phyloP scores from a whole-genome alignment of 2,797 vertebrate species.

The Lepilemur ruficaudatus region DNA sequence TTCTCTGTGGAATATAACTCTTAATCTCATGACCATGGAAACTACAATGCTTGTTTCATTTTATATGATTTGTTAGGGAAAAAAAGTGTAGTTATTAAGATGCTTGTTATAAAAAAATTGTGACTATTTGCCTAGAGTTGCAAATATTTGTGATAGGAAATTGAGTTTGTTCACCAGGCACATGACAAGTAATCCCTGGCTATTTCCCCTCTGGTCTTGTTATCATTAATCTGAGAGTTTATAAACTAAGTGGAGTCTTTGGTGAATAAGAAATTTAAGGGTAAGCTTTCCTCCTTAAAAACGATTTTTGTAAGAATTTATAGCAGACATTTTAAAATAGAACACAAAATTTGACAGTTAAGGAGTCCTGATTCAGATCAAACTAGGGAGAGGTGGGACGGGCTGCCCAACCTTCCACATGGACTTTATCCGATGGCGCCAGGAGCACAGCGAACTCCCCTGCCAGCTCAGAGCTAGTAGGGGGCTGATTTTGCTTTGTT shows the following conservation, averaged over 20 bases:
- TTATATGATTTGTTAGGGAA: neutral
- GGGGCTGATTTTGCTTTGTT: neutral
- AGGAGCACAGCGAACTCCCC: neutral
- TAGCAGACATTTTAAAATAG: neutral
- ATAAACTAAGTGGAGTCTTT: neutral
- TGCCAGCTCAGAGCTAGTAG: neutral
- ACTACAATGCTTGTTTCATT: neutral
- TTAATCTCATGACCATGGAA: neutral
- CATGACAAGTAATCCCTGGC: neutral
- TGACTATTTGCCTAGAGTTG: neutral
- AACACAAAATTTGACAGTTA: neutral
- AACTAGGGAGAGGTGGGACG: accelerated
- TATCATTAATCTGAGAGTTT: conserved; percentile 19
- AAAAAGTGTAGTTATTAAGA: neutral
- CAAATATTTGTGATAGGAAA: neutral
- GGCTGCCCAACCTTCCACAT: accelerated
- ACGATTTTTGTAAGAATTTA: neutral
- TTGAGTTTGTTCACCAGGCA: conserved; percentile 25
- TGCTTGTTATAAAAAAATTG: neutral
- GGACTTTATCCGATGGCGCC: neutral
- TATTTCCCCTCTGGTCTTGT: neutral
- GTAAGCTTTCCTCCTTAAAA: conserved; percentile 23
- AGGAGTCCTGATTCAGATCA: neutral
- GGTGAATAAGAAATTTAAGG: neutral
- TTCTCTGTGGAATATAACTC: neutral